phyloP scores from a whole-genome alignment of 2,888 invertebrate species.

The Trachelus tabidus region DNA sequence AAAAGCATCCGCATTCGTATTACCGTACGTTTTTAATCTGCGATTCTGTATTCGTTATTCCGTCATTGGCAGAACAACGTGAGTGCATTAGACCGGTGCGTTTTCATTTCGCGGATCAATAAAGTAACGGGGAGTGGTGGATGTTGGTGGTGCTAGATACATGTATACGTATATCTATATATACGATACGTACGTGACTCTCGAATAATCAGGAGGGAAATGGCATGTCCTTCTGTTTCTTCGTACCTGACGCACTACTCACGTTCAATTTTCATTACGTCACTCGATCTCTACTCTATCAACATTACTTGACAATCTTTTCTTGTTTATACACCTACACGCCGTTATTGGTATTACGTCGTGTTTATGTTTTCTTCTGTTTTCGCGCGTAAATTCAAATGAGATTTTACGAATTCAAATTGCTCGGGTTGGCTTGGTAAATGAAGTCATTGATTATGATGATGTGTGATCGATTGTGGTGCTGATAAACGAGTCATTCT shows the following conservation, averaged over 20 bases:
- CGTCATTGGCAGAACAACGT: neutral
- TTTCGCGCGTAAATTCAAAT: neutral
- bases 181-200: neutral
- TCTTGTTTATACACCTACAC: neutral
- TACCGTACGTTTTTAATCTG: neutral
- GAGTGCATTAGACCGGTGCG: neutral
- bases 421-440: too few relatives aligned
- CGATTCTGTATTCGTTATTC: neutral
- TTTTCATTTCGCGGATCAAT: slow-evolving; percentile 48
- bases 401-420: too few relatives aligned
- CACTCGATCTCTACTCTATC: too few relatives aligned
- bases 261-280: too few relatives aligned
- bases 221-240: neutral
- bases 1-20: neutral
- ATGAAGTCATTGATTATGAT: too few relatives aligned
- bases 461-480: too few relatives aligned
- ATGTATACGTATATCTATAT: neutral
- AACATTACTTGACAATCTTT: too few relatives aligned
- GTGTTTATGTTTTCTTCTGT: neutral
- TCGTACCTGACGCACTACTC: too few relatives aligned
- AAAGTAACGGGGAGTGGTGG: slow-evolving; percentile 46
- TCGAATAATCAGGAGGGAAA: neutral
- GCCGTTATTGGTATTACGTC: neutral
- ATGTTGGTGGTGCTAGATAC: slow-evolving; percentile 41
- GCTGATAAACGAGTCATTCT: too few relatives aligned